These are phyloP conservation scores for Pseudococcus viburni DNA, from an alignment of 2,888 invertebrate species.

Conservation along the genomic window DNA sequence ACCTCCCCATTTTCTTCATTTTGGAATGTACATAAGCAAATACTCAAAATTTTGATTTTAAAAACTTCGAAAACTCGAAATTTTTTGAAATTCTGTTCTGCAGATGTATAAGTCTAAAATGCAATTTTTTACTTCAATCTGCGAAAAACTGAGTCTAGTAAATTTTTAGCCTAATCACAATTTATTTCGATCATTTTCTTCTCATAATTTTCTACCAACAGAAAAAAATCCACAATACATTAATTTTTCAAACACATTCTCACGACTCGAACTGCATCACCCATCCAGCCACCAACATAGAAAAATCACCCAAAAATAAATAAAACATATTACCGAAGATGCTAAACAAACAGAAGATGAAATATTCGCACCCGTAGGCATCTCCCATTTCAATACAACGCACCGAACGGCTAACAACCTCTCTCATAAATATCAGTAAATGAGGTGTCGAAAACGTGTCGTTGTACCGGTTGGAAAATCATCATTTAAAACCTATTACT, in stretches of 20 bases:
- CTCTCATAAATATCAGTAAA: slow-evolving; percentile 25
- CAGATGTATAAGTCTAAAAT: too few species aligned
- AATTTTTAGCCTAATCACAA: background rate
- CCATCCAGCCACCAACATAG: background rate
- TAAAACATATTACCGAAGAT: background rate
- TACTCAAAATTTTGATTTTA: too few species aligned
- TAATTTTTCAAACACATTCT: background rate
- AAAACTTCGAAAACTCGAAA: too few species aligned
- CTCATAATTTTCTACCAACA: background rate
- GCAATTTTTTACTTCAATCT: too few species aligned
- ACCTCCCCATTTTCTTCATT: too few species aligned
- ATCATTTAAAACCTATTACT: slow-evolving; percentile 43
- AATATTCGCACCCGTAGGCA: slow-evolving; percentile 47
- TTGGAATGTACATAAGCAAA: too few species aligned
- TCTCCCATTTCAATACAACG: background rate
- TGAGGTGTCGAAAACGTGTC: slow-evolving; percentile 27
- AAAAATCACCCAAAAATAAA: background rate
- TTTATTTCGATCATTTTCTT: background rate
- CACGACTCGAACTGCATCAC: background rate
- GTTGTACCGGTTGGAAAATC: slow-evolving; percentile 42
- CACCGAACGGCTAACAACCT: background rate
- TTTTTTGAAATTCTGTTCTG: too few species aligned
- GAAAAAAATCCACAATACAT: background rate
- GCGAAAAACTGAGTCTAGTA: too few species aligned
- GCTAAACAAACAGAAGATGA: slow-evolving; percentile 35